Percentiles rank a stretch among this genome's conserved stretches.
Evolutionary conservation across 2,113 vertebrate species (phyloP).

Genomic region (Brachyistius frenatus): DNA sequence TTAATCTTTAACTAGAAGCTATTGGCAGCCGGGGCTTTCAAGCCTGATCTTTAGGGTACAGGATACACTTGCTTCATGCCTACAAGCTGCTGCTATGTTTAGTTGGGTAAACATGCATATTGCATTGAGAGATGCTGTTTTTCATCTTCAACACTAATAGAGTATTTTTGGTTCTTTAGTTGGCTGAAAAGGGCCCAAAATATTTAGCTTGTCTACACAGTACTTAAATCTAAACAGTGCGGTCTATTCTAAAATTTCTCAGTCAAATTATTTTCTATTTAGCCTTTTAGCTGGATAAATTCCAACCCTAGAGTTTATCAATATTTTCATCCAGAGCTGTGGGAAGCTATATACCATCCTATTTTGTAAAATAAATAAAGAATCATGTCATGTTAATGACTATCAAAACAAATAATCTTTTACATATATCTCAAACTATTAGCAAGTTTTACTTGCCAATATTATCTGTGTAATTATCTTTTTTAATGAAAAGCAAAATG

Average conservation of each 20-base stretch:
- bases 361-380: not conserved
- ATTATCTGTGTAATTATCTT: not conserved
- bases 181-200: not conserved
- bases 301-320: not conserved
- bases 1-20: conserved; percentile 85
- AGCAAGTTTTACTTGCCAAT: not conserved
- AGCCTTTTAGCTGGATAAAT: not conserved
- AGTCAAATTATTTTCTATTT: not conserved
- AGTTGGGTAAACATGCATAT: conserved; percentile 54
- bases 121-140: conserved; percentile 1
- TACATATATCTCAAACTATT: no score
- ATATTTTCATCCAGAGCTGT: not conserved
- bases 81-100: conserved; percentile 36
- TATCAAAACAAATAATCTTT: not conserved
- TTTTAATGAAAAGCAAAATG: not conserved
- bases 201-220: not conserved
- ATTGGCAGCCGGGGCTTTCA: conserved; percentile 73
- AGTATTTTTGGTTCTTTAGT: not conserved
- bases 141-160: not conserved
- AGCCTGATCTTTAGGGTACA: conserved; percentile 73
- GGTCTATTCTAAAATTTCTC: not conserved
- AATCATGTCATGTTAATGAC: not conserved
- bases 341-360: not conserved
- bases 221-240: not conserved
- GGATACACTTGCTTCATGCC: conserved; percentile 59